Evolutionary conservation across 2,797 vertebrate species (phyloP).

Genomic region (Zenarchopterus dispar): DNA sequence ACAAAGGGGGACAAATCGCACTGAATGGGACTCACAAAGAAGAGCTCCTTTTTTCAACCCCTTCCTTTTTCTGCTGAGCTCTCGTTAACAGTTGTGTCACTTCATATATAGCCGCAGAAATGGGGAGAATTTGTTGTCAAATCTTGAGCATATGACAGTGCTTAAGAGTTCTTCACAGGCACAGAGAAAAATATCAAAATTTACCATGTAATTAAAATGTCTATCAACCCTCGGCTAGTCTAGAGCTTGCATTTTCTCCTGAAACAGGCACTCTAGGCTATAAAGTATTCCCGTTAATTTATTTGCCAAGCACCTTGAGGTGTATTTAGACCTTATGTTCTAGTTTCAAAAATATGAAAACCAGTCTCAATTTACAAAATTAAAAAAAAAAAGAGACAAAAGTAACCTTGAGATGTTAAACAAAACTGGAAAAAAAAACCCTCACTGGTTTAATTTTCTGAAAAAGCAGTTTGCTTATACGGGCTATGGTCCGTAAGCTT

Average conservation of each 20-base stretch:
- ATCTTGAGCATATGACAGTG: slow-evolving; percentile 69
- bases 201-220: slow-evolving; percentile 88
- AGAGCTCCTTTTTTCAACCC: slow-evolving; percentile 88
- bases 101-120: slow-evolving; percentile 71
- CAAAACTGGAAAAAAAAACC: slow-evolving; percentile 34
- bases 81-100: slow-evolving; percentile 85
- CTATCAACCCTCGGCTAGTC: slow-evolving; percentile 82
- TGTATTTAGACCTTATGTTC: slow-evolving; percentile 77
- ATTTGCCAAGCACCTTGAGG: slow-evolving; percentile 76
- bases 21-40: slow-evolving; percentile 99
- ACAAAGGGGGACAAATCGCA: slow-evolving; percentile 99
- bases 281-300: slow-evolving; percentile 81
- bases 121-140: slow-evolving; percentile 70
- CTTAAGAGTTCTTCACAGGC: slow-evolving; percentile 75
- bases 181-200: slow-evolving; percentile 80
- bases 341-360: slow-evolving; percentile 67
- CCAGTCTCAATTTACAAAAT: slow-evolving; percentile 74
- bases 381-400: slow-evolving; percentile 22
- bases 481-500: slow-evolving; percentile 49
- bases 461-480: slow-evolving; percentile 56
- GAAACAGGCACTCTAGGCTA: slow-evolving; percentile 83
- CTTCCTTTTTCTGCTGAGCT: slow-evolving; percentile 82
- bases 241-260: slow-evolving; percentile 76
- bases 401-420: slow-evolving; percentile 25
- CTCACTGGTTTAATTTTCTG: slow-evolving; percentile 13